Evolutionary conservation across 2,888 invertebrate genomes (phyloP).

Genomic region (Meteorus colon): DNA sequence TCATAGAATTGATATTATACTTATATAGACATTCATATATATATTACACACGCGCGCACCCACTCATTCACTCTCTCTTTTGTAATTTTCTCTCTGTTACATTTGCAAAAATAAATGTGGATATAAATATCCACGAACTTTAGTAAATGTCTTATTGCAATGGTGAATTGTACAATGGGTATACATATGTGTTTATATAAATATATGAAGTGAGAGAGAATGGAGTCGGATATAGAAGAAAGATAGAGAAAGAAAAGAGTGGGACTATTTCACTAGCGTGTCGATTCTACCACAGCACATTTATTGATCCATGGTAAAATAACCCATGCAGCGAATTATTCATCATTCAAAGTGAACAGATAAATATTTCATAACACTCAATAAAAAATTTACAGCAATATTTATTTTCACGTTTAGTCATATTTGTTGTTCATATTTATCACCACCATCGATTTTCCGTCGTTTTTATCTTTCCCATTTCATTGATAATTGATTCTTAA

Average conservation of each 20-base stretch:
- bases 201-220: background rate
- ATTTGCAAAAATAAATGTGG: background rate
- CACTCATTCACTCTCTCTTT: background rate
- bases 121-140: constrained; percentile 2
- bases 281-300: constrained; percentile 21
- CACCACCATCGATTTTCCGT: too few species aligned
- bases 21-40: constrained; percentile 10
- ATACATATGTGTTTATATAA: background rate
- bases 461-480: too few species aligned
- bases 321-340: constrained; percentile 3
- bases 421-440: too few species aligned
- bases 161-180: background rate
- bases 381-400: background rate
- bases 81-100: background rate
- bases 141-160: constrained; percentile 2
- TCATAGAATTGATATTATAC: constrained; percentile 43
- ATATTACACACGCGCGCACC: background rate
- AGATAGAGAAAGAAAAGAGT: background rate
- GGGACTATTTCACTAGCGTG: constrained; percentile 2
- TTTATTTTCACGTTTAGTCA: background rate
- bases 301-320: constrained; percentile 32
- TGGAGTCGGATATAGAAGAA: background rate
- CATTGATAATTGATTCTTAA: too few species aligned
- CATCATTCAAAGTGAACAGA: background rate
- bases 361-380: background rate